Evolutionary conservation across 64 coral and sea anemone species (phyloP).

Genomic region (Cladopsammia gracilis): DNA sequence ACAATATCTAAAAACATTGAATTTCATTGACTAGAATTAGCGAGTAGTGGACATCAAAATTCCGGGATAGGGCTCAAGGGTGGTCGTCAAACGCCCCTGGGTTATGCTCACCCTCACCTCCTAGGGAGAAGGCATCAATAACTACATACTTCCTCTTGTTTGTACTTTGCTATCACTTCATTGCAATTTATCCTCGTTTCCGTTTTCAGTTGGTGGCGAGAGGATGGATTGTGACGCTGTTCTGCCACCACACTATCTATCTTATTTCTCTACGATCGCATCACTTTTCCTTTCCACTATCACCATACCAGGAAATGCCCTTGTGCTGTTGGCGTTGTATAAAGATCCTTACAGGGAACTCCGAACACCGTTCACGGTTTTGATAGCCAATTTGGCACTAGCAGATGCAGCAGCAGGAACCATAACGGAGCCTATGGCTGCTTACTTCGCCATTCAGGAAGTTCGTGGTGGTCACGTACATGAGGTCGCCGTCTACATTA

Average conservation of each 20-base stretch:
- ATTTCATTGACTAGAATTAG: too few species aligned
- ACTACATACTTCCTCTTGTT: too few species aligned
- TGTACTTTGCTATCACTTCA: background rate
- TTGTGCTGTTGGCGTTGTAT: conserved; percentile 66
- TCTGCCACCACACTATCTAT: conserved; percentile 62
- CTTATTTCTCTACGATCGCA: conserved; percentile 76
- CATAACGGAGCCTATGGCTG: conserved; percentile 72
- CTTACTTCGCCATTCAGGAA: conserved; percentile 59
- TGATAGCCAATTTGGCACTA: conserved; percentile 78
- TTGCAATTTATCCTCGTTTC: background rate
- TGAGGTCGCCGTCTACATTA: background rate
- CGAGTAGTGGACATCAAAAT: too few species aligned
- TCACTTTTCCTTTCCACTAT: conserved; percentile 44
- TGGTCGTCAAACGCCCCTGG: too few species aligned
- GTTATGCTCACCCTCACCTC: too few species aligned
- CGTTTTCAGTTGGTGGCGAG: background rate
- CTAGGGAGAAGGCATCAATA: too few species aligned
- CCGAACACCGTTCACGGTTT: conserved; percentile 70
- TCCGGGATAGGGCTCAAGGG: too few species aligned
- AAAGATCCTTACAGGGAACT: conserved; percentile 73
- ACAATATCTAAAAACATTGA: too few species aligned
- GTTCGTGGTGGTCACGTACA: background rate
- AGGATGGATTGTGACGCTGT: background rate
- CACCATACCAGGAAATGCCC: conserved; percentile 74
- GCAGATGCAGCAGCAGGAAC: conserved; percentile 73